phyloP scores from a whole-genome alignment of 2,797 vertebrate species.

The Poecilia velifera region DNA sequence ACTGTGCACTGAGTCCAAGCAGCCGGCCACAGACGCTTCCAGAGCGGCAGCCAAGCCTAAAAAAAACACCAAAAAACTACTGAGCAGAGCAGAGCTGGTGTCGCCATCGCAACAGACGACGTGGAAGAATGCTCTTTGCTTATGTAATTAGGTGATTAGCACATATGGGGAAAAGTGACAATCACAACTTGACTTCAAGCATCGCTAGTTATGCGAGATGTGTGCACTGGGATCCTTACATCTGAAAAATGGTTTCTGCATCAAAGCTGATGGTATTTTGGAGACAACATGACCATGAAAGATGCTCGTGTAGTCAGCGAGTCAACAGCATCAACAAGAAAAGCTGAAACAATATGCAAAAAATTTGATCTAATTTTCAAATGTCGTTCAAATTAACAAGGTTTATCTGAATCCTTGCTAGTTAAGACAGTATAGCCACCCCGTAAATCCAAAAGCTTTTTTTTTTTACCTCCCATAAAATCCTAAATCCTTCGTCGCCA shows the following conservation, averaged over 20 bases:
- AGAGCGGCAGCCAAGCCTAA: slow-evolving; percentile 19
- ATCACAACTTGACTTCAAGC: slow-evolving; percentile 32
- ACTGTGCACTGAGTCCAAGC: slow-evolving; percentile 22
- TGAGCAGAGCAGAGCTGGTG: slow-evolving; percentile 33
- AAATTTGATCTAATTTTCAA: neutral
- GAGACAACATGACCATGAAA: neutral
- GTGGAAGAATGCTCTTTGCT: slow-evolving; percentile 40
- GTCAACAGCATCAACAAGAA: neutral
- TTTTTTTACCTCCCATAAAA: neutral
- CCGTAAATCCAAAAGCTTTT: neutral
- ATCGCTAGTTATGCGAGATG: slow-evolving; percentile 7
- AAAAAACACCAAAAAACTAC: neutral
- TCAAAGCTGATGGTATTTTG: neutral
- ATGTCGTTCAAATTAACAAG: neutral
- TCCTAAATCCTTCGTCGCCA: neutral
- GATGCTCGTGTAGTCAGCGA: neutral
- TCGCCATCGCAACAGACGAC: slow-evolving; percentile 70
- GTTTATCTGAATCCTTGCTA: neutral
- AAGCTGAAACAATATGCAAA: neutral
- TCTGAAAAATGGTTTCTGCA: neutral
- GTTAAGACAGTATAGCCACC: no score
- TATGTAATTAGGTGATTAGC: slow-evolving; percentile 60
- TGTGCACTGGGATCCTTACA: neutral
- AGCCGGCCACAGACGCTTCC: slow-evolving; percentile 13
- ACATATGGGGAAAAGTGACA: slow-evolving; percentile 42